These are phyloP conservation scores for Rhizoglyphus robini DNA, from an alignment of 1,140 invertebrate genomes.

Conservation along the genomic window DNA sequence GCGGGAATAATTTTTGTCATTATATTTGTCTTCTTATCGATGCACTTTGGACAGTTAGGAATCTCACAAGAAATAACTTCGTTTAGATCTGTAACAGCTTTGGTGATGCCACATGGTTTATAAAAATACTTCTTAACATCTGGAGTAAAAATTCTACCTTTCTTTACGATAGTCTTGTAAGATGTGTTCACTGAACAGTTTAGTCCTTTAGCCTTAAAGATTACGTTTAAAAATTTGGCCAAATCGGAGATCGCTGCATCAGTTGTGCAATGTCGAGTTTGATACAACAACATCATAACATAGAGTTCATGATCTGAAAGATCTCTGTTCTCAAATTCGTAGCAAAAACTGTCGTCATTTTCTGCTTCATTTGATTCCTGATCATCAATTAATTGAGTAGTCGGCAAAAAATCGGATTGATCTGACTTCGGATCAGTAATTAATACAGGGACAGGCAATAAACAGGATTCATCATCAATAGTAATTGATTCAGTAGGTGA, in stretches of 20 bases:
- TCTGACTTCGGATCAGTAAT: too few species aligned
- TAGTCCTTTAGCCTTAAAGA: neutral
- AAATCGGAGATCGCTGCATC: neutral
- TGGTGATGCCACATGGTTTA: neutral
- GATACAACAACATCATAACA: neutral
- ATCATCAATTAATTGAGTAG: too few species aligned
- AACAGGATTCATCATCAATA: too few species aligned
- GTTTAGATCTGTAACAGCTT: neutral
- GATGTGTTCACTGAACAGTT: too few species aligned
- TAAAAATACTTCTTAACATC: neutral
- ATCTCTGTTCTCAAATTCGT: neutral
- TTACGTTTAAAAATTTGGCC: neutral
- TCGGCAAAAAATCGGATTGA: too few species aligned
- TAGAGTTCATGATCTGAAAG: neutral
- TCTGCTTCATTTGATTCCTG: too few species aligned
- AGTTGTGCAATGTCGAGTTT: neutral
- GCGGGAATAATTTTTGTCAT: neutral
- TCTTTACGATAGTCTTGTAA: neutral
- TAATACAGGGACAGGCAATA: too few species aligned
- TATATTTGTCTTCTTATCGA: too few species aligned
- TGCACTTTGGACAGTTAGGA: neutral
- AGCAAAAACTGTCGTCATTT: too few species aligned
- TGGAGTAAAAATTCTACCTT: neutral
- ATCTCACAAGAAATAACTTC: neutral
- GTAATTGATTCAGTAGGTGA: too few species aligned